Base-by-base conservation (phyloP, 2,888 invertebrate genomes). In the Kuschelorhynchus macadamiae region DNA sequence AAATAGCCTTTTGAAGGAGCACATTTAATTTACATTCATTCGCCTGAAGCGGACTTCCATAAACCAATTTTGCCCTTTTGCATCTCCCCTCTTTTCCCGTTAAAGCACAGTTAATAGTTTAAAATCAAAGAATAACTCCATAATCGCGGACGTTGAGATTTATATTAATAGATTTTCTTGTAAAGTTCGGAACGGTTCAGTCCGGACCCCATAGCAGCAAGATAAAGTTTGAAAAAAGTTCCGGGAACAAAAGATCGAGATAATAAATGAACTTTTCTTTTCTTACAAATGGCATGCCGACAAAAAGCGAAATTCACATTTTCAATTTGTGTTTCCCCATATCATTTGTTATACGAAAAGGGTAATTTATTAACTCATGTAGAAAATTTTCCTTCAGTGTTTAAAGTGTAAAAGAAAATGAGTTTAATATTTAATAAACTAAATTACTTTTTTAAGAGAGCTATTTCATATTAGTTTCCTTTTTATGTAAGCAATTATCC, bases 221-320 rank as follows among this genome's bases (percentile, higher is more conserved):
- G 49, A 59, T 49, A 59, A 49, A 49, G 36, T 42, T 41, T 12
- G 25, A 14, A 41, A 41, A 50, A 49, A 49, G 50, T 42, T 49
- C 21, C 9, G 36, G 42, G 60, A 61, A 61, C 60, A 61, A 61
- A 61, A 42, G 50, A 32, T 61, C 50, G 41, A 18, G 50, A 50
- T 61, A 61, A 50, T 61, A 61, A 61, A 61, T 61, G 50, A 50
- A 61, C 42, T 50, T 61, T 61, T 39, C 39, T 33, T 18, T 17
- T 39, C 21, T 25, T 42, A 30, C 50, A 46, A 59, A 59, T 59
- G 49, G 49, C 36, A 36, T 12, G 36, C 4, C 11, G 50, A 25
- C 50, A 50, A 50, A 50, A 50, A 50, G 50, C 16, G 33, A 50
- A 17, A 47, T 50, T 32, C 50, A 50, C 50, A 32, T 50, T 50